Evolutionary conservation across 2,888 invertebrate species (phyloP).

Genomic region (Clistopyga incitator): DNA sequence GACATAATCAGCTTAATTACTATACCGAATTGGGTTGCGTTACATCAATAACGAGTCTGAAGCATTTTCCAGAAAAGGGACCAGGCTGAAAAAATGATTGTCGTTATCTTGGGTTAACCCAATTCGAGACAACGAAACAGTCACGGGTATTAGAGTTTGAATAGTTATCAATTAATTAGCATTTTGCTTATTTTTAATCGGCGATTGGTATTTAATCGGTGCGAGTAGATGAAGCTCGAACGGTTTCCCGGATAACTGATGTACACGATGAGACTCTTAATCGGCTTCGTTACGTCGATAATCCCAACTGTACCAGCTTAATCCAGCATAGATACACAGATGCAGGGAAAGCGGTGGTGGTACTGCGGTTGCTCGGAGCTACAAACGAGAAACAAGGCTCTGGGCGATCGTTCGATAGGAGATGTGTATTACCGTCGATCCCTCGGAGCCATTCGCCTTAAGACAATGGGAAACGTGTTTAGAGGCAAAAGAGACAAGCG

Average conservation of each 20-base stretch:
- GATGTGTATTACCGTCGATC: conserved; percentile 44
- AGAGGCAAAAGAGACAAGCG: neutral
- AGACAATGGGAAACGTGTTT: neutral
- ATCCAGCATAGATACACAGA: conserved; percentile 20
- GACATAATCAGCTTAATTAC: neutral
- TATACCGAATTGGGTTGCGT: neutral
- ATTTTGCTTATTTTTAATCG: neutral
- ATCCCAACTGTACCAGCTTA: conserved; percentile 44
- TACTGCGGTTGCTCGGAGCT: conserved; percentile 10
- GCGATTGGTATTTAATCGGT: neutral
- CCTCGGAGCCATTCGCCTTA: conserved; percentile 6
- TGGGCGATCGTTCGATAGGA: conserved; percentile 56
- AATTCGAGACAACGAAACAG: neutral
- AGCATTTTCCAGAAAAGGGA: no score
- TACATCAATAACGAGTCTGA: neutral
- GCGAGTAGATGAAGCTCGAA: neutral
- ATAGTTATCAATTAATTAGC: neutral
- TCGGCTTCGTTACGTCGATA: conserved; percentile 46
- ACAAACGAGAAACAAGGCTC: conserved; percentile 45
- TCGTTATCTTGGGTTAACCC: neutral
- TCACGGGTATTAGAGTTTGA: neutral
- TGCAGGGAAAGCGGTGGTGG: neutral
- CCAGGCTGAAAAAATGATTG: no score
- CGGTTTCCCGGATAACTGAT: conserved; percentile 18
- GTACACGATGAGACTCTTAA: conserved; percentile 38